A percentile compares a stretch with the other conserved stretches of the same genome.
Evolutionary conservation across 2,113 vertebrate genomes (phyloP).

Genomic region (Meleagris gallopavo): DNA sequence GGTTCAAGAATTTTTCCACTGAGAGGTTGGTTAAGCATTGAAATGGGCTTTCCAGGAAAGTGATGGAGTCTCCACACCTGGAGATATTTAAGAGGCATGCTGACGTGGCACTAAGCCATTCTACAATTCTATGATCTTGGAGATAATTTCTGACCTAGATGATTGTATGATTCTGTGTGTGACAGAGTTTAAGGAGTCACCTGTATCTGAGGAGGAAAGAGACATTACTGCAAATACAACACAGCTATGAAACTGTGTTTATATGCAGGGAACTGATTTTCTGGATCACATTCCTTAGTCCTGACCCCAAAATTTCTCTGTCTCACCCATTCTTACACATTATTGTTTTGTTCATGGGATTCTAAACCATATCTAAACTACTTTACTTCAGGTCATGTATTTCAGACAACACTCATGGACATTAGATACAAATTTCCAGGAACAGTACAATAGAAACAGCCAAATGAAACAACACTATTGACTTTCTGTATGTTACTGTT

Average conservation of each 20-base stretch:
- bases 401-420: conserved; percentile 67
- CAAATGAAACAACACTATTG: conserved; percentile 43
- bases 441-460: conserved; percentile 47
- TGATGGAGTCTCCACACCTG: not conserved
- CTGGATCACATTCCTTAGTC: conserved; percentile 52
- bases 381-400: conserved; percentile 41
- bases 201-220: not conserved
- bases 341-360: not conserved
- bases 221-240: not conserved
- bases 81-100: not conserved
- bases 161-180: not conserved
- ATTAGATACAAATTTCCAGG: conserved; percentile 61
- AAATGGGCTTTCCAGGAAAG: not conserved
- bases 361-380: not conserved
- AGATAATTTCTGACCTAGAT: not conserved
- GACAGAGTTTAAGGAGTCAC: not conserved
- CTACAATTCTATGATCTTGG: not conserved
- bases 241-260: conserved; percentile 54
- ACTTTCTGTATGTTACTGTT: not conserved
- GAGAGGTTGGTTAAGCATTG: not conserved
- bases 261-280: conserved; percentile 62
- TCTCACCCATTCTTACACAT: not conserved
- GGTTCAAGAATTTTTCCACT: not conserved
- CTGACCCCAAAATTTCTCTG: not conserved
- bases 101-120: not conserved